Evolutionary conservation across 2,888 invertebrate genomes (phyloP).

Genomic region (Blastobasis adustella): DNA sequence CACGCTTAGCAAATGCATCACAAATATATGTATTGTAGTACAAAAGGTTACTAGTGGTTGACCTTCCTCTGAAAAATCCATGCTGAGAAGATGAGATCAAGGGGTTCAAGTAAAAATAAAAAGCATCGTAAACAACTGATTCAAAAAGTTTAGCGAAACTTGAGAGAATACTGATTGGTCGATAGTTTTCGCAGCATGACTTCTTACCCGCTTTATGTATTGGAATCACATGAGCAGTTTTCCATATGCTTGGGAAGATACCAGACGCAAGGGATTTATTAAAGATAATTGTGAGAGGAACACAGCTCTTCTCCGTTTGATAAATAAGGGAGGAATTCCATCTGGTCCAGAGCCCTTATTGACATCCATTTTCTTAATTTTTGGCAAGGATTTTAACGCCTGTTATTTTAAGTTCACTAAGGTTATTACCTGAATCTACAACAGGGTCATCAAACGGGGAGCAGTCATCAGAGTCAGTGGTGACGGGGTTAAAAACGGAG

Average conservation of each 20-base stretch:
- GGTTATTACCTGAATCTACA: neutral
- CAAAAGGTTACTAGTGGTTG: conserved; percentile 7
- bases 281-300: neutral
- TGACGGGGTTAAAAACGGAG: neutral
- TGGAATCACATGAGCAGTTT: neutral
- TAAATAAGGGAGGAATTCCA: conserved; percentile 1
- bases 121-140: conserved; percentile 4
- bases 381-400: neutral
- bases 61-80: conserved; percentile 5
- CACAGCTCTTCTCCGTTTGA: neutral
- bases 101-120: conserved; percentile 5
- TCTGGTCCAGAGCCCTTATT: conserved; percentile 5
- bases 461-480: neutral
- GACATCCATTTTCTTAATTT: too few species aligned
- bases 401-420: neutral
- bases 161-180: conserved; percentile 3
- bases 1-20: neutral
- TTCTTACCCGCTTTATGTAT: conserved; percentile 4
- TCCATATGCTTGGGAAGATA: conserved; percentile 2
- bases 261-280: conserved; percentile 2
- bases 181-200: conserved; percentile 7
- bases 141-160: conserved; percentile 8
- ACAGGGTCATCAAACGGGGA: too few species aligned
- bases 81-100: conserved; percentile 2
- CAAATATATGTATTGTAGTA: conserved; percentile 4